These are phyloP conservation scores for Falco concolor DNA, from an alignment of 2,797 vertebrate species.

Conservation along the genomic window DNA sequence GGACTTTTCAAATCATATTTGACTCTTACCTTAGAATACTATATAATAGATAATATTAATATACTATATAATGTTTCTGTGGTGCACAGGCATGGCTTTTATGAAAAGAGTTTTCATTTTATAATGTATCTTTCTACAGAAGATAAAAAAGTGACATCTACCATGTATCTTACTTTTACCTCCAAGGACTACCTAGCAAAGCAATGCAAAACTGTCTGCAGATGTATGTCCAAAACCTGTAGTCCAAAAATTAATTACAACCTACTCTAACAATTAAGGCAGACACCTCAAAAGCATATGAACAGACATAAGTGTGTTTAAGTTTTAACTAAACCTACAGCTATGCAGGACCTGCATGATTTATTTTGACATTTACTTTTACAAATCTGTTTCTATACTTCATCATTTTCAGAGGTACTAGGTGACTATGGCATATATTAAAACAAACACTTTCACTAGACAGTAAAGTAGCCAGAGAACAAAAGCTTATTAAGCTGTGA, in stretches of 20 bases:
- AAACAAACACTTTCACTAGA: neutral
- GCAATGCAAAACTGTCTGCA: neutral
- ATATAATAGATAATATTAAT: no score
- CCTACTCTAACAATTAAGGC: neutral
- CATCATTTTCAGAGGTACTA: neutral
- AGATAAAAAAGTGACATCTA: neutral
- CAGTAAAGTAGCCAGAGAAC: neutral
- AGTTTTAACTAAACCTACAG: neutral
- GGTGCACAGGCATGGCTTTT: accelerated
- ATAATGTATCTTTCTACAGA: neutral
- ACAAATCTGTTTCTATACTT: neutral
- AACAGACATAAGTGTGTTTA: neutral
- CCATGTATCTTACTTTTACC: neutral
- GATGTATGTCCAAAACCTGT: neutral
- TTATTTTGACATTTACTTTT: neutral
- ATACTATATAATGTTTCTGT: neutral
- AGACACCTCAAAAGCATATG: neutral
- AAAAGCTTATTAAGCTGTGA: neutral
- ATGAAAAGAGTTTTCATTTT: neutral
- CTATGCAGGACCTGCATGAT: neutral
- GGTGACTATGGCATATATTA: neutral
- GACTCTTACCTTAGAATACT: neutral
- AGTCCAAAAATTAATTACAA: neutral
- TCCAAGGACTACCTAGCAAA: neutral
- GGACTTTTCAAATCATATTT: neutral